Conservation (phyloP, 2,797 vertebrate genomes). For the Spinus olivaceus region DNA sequence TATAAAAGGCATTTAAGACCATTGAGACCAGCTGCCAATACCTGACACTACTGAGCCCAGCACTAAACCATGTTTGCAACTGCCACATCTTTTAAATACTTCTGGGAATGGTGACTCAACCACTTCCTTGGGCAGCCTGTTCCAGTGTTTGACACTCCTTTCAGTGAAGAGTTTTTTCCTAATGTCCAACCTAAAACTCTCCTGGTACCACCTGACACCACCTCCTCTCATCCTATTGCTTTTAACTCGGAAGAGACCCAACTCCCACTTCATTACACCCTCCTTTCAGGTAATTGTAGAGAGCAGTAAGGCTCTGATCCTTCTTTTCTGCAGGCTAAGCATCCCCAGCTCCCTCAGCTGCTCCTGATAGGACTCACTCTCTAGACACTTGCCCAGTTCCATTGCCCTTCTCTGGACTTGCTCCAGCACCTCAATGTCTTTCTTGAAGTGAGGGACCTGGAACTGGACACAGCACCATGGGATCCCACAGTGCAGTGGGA, state of each 20-base stretch:
- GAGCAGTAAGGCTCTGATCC: accelerated
- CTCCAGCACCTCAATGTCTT: not conserved
- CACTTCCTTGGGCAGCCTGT: not conserved
- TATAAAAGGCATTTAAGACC: not conserved
- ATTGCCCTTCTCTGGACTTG: accelerated
- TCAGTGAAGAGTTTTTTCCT: not conserved
- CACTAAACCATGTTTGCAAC: not conserved
- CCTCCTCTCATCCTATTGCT: not conserved
- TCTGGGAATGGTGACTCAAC: not conserved
- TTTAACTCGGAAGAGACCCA: not conserved
- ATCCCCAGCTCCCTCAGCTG: not conserved
- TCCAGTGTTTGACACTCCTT: not conserved
- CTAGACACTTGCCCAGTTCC: not conserved
- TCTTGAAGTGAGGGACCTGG: not conserved
- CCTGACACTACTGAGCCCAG: not conserved
- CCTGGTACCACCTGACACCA: not conserved
- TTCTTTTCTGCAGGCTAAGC: not conserved
- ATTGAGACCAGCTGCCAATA: not conserved
- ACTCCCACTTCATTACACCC: not conserved
- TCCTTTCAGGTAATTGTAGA: not conserved
- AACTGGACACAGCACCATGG: not conserved
- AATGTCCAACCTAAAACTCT: not conserved
- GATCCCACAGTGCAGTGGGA: accelerated
- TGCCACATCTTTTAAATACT: not conserved
- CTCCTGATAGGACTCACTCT: not conserved